These are phyloP conservation scores for Lasiurus cinereus DNA, from an alignment of 2,113 vertebrate species.

Conservation along the genomic window DNA sequence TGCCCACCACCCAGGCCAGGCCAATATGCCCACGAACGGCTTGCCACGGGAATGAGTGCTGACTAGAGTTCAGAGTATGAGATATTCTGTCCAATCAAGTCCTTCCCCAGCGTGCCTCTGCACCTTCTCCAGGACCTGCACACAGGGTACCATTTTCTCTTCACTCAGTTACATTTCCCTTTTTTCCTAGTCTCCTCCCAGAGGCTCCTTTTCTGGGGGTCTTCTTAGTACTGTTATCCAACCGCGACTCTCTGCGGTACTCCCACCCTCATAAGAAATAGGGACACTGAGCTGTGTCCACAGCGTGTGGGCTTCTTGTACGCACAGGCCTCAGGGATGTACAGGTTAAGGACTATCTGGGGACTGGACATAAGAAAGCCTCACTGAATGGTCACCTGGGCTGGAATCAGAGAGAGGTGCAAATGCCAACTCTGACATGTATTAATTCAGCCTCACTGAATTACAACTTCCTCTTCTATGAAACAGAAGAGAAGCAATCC, in stretches of 20 bases:
- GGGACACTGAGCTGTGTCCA: not conserved
- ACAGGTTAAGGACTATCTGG: not conserved
- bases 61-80: not conserved
- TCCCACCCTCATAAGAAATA: not conserved
- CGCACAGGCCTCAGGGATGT: not conserved
- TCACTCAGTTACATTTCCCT: not conserved
- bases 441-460: not conserved
- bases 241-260: not conserved
- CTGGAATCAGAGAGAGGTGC: not conserved
- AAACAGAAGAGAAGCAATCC: not conserved
- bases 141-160: not conserved
- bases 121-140: not conserved
- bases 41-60: not conserved
- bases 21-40: not conserved
- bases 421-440: not conserved
- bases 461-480: not conserved
- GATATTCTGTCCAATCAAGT: not conserved
- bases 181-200: not conserved
- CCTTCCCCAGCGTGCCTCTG: not conserved
- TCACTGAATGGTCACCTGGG: not conserved
- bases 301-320: not conserved
- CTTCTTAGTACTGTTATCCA: not conserved
- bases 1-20: not conserved
- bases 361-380: not conserved
- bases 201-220: not conserved